Evolutionary conservation across 2,797 vertebrate species (phyloP).

Genomic region (Liasis olivaceus): DNA sequence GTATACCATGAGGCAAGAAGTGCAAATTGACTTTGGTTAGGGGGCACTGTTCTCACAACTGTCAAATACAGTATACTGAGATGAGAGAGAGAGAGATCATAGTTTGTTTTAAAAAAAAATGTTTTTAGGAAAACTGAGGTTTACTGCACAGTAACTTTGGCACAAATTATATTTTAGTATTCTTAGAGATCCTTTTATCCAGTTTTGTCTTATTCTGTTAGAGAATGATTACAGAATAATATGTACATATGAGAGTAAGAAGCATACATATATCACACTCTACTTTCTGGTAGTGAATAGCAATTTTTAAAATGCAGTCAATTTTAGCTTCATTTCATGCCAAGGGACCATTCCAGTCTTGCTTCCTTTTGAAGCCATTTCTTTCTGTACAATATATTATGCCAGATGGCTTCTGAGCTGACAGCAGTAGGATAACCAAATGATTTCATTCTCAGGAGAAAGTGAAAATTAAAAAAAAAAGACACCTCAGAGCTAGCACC

Average conservation of each 20-base stretch:
- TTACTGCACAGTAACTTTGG: background rate
- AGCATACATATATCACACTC: background rate
- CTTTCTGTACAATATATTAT: background rate
- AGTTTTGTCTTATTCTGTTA: background rate
- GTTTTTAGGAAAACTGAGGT: background rate
- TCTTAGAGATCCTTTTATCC: background rate
- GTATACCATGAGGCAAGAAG: background rate
- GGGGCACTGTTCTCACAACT: background rate
- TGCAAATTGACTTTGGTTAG: background rate
- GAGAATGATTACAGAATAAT: background rate
- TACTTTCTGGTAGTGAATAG: background rate
- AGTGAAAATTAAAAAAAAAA: background rate
- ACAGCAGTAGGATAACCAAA: slow-evolving; percentile 7
- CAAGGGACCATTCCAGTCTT: background rate
- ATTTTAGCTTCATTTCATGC: background rate
- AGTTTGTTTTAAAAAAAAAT: background rate
- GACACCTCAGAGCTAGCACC: background rate
- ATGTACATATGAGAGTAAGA: background rate
- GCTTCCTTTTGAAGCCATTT: background rate
- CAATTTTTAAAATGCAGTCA: slow-evolving; percentile 4
- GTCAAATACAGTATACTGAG: background rate
- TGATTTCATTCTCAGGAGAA: background rate
- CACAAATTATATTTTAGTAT: background rate
- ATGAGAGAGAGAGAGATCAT: background rate
- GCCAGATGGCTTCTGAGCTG: background rate